A percentile compares a stretch with the other conserved stretches of the same genome.
Conservation (phyloP, 2,797 vertebrate genomes). For the Lophius americanus region DNA sequence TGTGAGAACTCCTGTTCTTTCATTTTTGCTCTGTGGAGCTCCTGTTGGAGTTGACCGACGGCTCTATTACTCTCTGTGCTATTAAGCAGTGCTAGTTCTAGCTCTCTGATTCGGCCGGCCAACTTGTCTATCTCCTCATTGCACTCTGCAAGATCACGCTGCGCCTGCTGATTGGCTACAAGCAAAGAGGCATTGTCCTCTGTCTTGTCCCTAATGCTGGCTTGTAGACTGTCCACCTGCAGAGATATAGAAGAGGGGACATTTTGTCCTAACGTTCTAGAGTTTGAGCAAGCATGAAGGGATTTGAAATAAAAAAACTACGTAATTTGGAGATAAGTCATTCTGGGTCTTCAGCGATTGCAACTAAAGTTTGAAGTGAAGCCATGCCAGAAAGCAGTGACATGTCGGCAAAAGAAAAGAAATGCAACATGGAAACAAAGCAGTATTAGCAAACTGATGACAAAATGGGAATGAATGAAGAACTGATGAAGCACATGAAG, state of each 20-base stretch:
- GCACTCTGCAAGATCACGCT: slow-evolving; percentile 82
- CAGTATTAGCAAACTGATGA: slow-evolving; percentile 29
- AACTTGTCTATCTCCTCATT: slow-evolving; percentile 91
- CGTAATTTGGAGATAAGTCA: slow-evolving; percentile 46
- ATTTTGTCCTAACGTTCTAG: not conserved
- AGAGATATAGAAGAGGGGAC: slow-evolving; percentile 6
- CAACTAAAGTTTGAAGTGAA: slow-evolving; percentile 38
- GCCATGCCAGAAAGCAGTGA: slow-evolving; percentile 46
- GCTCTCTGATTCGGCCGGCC: slow-evolving; percentile 81
- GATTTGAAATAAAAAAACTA: slow-evolving; percentile 16
- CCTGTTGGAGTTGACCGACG: slow-evolving; percentile 82
- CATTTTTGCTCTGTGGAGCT: slow-evolving; percentile 84
- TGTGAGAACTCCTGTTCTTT: slow-evolving; percentile 84
- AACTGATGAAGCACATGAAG: slow-evolving; percentile 1
- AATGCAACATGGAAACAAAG: slow-evolving; percentile 29
- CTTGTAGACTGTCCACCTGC: slow-evolving; percentile 90
- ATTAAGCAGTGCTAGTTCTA: slow-evolving; percentile 83
- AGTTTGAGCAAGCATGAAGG: not conserved
- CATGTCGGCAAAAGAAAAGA: slow-evolving; percentile 23
- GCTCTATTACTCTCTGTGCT: slow-evolving; percentile 72
- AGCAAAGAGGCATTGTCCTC: slow-evolving; percentile 86
- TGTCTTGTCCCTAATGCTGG: slow-evolving; percentile 87
- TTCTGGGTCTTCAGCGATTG: slow-evolving; percentile 54
- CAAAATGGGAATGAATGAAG: slow-evolving; percentile 26
- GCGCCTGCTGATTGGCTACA: slow-evolving; percentile 84